Evolutionary conservation across 2,113 vertebrate genomes (phyloP).

Genomic region (Beaufortia kweichowensis): DNA sequence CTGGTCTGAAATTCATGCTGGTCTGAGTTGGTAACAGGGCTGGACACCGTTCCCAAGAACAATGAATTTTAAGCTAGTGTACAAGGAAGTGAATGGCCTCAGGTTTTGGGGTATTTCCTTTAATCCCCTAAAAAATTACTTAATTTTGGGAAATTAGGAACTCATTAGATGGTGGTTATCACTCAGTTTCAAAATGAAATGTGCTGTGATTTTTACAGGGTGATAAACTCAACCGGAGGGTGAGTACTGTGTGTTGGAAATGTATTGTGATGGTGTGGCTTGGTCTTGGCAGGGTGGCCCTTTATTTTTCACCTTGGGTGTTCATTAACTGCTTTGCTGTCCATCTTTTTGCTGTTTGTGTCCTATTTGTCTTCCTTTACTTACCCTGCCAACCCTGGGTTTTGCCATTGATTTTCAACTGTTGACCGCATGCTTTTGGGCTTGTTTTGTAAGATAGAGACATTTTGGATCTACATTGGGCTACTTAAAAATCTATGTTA

Average conservation of each 20-base stretch:
- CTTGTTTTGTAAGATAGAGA: constrained; percentile 1
- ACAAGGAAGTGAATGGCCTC: no score
- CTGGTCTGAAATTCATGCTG: background rate
- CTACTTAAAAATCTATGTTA: constrained; percentile 20
- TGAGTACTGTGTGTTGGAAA: constrained; percentile 79
- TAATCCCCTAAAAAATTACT: background rate
- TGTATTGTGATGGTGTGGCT: constrained; percentile 69
- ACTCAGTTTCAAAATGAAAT: constrained; percentile 56
- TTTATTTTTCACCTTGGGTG: constrained; percentile 53
- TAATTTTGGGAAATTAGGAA: background rate
- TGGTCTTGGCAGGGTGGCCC: constrained; percentile 58
- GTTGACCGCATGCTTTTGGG: constrained; percentile 46
- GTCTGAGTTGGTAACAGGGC: background rate
- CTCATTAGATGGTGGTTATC: constrained; percentile 44
- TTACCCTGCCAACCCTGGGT: constrained; percentile 52
- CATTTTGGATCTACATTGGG: background rate
- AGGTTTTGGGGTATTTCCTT: background rate
- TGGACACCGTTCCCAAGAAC: background rate
- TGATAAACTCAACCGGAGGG: constrained; percentile 98
- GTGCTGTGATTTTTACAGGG: constrained; percentile 91
- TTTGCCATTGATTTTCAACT: constrained; percentile 35
- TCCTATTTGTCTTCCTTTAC: constrained; percentile 35
- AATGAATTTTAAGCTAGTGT: background rate
- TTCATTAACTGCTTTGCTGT: constrained; percentile 49
- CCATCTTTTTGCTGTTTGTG: constrained; percentile 34